phyloP scores from a whole-genome alignment of 2,888 invertebrate species.

The Drosophila paramelanica region DNA sequence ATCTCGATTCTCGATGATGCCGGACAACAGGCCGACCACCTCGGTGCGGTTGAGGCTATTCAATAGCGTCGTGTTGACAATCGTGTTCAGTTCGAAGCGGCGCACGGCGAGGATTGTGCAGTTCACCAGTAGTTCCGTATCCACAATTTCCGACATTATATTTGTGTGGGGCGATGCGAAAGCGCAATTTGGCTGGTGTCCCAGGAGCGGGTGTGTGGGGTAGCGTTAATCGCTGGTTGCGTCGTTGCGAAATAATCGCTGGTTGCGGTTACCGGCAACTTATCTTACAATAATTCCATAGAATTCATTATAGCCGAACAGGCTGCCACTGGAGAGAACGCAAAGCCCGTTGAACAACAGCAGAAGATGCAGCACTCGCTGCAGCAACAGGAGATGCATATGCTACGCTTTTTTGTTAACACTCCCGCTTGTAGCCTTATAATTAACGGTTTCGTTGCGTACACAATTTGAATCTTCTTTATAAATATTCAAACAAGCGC shows the following conservation, averaged over 20 bases:
- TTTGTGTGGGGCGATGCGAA: neutral
- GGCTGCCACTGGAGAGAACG: neutral
- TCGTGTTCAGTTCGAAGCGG: conserved; percentile 80
- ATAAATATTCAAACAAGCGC: conserved; percentile 18
- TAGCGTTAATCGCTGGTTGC: conserved; percentile 37
- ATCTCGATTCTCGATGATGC: conserved; percentile 82
- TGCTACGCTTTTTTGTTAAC: conserved; percentile 13
- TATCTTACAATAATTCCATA: conserved; percentile 42
- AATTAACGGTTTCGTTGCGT: conserved; percentile 5
- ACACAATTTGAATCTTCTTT: conserved; percentile 1
- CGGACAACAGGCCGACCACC: conserved; percentile 81
- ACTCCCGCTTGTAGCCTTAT: conserved; percentile 3
- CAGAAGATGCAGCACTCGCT: conserved; percentile 1
- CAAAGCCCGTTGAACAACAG: neutral
- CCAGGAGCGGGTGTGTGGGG: neutral
- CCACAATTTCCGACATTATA: conserved; percentile 83
- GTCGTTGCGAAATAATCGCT: conserved; percentile 48
- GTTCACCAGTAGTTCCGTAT: conserved; percentile 83
- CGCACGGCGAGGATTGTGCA: conserved; percentile 84
- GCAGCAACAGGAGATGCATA: conserved; percentile 27
- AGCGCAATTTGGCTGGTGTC: neutral
- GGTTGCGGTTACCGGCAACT: conserved; percentile 37
- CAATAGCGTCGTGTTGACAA: conserved; percentile 80
- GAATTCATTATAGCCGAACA: conserved; percentile 30
- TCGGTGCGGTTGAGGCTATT: conserved; percentile 82